Evolutionary conservation across 1,140 invertebrate genomes (phyloP).

Genomic region (Temnothorax nylanderi): DNA sequence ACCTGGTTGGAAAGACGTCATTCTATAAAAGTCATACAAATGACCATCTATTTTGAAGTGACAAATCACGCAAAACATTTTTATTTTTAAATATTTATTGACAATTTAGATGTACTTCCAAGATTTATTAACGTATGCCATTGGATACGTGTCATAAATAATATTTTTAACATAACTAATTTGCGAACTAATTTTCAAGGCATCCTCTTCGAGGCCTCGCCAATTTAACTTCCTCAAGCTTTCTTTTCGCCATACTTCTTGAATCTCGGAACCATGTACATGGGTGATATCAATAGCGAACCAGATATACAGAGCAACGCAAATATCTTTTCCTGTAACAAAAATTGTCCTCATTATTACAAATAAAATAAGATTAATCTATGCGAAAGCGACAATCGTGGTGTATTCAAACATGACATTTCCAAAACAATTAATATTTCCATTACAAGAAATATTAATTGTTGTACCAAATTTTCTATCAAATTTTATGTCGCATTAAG

Average conservation of each 20-base stretch:
- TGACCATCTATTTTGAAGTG: not conserved
- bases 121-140: not conserved
- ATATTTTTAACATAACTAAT: not conserved
- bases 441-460: not conserved
- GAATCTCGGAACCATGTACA: slow-evolving; percentile 35
- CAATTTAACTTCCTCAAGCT: not conserved
- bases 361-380: not conserved
- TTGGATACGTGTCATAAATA: slow-evolving; percentile 2
- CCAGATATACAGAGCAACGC: not conserved
- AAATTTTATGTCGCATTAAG: not conserved
- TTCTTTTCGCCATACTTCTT: not conserved
- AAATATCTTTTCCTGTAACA: slow-evolving; percentile 14
- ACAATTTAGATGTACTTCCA: not conserved
- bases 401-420: not conserved
- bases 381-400: not conserved
- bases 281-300: not conserved
- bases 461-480: not conserved
- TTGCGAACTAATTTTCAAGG: not conserved
- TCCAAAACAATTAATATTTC: too few species aligned
- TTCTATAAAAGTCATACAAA: not conserved
- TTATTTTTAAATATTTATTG: slow-evolving; percentile 29
- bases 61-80: not conserved
- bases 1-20: not conserved
- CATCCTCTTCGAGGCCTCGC: not conserved
- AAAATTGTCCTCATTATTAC: not conserved